phyloP scores from a whole-genome alignment of 1,140 invertebrate species.

The Penaeus vannamei region DNA sequence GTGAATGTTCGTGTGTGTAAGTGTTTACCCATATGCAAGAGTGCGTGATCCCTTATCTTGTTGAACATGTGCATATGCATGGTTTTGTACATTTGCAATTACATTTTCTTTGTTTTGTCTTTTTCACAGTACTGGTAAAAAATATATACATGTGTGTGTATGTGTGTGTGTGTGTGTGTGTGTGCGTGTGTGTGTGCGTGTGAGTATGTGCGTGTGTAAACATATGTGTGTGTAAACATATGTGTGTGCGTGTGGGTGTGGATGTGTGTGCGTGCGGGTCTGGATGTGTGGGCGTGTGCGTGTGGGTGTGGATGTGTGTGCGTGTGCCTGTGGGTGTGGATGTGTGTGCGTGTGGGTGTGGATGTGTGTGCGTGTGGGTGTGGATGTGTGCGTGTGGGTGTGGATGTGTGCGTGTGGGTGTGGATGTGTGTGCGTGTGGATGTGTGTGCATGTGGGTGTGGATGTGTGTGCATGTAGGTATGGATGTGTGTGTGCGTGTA shows the following conservation, averaged over 20 bases:
- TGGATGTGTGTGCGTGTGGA: too few relatives aligned
- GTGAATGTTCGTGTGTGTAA: neutral
- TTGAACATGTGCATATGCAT: conserved; percentile 19
- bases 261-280: neutral
- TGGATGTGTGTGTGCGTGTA: neutral
- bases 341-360: neutral
- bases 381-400: neutral
- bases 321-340: neutral
- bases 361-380: too few relatives aligned
- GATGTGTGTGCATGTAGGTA: neutral
- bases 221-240: too few relatives aligned
- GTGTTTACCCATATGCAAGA: neutral
- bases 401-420: neutral
- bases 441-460: too few relatives aligned
- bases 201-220: neutral
- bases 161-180: too few relatives aligned
- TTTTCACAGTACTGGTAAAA: too few relatives aligned
- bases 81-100: neutral
- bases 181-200: neutral
- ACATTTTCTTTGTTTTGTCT: too few relatives aligned
- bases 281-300: too few relatives aligned
- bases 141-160: neutral
- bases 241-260: neutral
- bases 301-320: too few relatives aligned
- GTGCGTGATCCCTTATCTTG: neutral